Base-by-base conservation (phyloP, 1,140 invertebrate genomes). In the Lysiphlebus fabarum region DNA sequence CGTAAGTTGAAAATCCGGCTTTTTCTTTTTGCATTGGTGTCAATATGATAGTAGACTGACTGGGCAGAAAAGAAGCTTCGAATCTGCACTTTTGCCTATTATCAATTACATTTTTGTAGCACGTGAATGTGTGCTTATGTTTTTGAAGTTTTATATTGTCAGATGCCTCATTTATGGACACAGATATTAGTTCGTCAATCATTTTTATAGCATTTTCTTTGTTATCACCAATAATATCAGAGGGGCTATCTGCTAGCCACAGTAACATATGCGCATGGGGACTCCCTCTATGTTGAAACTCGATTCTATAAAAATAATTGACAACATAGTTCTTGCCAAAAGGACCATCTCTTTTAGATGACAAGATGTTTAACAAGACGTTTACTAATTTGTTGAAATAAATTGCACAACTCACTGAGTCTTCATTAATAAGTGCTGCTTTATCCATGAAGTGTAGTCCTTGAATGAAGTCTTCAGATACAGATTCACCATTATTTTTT, bases 371-470 rank as follows among this genome's bases (percentile, higher is more conserved):
- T 59, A 67, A 38, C 5, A 68, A 5, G 61, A 65, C 63, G 68
- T 44, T 67, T 3, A 76, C 65, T 42, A 70, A 64, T 66, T 73
- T 76, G 58, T 77, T 70, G 41, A 76, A 78, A 57, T 78, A 71
- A n/a, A 74, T 72, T 50, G 68, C 71, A 63, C 77, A 80, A 7
- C 72, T 79, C 26, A 78, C 73, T 5, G 78, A 67, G 67, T 80
- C 78, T 62, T 74, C 69, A 64, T 77, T 75, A 0, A 79, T 54
- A 33, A 79, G 58, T 54, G 54, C 59, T 53, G 41, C 48, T 64
- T 72, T 75, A 44, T 68, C 42, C 8, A 67, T 56, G 59, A 48
- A 70, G 53, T 62, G 7, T 17, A 77, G 49, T 49, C 51, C 11
- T 55, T 47, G 47, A 8, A 56, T 33, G 17, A 57, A 34, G 56